Evolutionary conservation across 2,113 vertebrate species (phyloP).

Genomic region (Sinocyclocheilus grahami): DNA sequence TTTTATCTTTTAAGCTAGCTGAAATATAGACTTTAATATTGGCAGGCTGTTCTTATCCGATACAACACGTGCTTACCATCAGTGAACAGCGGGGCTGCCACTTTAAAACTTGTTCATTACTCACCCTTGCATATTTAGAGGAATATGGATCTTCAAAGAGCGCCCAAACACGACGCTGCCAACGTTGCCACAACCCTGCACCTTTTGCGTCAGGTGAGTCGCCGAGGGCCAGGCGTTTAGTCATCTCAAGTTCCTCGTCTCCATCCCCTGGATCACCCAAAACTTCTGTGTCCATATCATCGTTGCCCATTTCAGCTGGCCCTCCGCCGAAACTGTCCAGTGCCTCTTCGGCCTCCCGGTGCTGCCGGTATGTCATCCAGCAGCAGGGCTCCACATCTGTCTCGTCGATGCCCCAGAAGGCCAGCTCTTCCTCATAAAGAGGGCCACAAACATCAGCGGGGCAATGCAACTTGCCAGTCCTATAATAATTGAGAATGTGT

Average conservation of each 20-base stretch:
- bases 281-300: constrained; percentile 76
- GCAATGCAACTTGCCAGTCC: constrained; percentile 90
- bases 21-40: neutral
- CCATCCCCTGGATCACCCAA: constrained; percentile 84
- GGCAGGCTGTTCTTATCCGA: neutral
- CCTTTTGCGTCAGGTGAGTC: constrained; percentile 83
- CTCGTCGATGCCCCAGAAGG: constrained; percentile 92
- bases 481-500: constrained; percentile 91
- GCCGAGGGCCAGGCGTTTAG: constrained; percentile 85
- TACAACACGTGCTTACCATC: neutral
- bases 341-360: constrained; percentile 90
- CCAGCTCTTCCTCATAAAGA: constrained; percentile 88
- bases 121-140: constrained; percentile 90
- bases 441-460: constrained; percentile 90
- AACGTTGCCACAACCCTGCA: constrained; percentile 83
- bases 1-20: neutral
- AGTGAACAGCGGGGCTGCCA: neutral
- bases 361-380: constrained; percentile 92
- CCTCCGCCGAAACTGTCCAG: constrained; percentile 90
- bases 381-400: constrained; percentile 92
- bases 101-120: constrained; percentile 51
- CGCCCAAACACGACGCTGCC: constrained; percentile 87
- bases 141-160: constrained; percentile 92
- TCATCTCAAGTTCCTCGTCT: constrained; percentile 89
- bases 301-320: constrained; percentile 77